Base-by-base conservation (phyloP, 1,140 invertebrate species). In the Chironomus tepperi region DNA sequence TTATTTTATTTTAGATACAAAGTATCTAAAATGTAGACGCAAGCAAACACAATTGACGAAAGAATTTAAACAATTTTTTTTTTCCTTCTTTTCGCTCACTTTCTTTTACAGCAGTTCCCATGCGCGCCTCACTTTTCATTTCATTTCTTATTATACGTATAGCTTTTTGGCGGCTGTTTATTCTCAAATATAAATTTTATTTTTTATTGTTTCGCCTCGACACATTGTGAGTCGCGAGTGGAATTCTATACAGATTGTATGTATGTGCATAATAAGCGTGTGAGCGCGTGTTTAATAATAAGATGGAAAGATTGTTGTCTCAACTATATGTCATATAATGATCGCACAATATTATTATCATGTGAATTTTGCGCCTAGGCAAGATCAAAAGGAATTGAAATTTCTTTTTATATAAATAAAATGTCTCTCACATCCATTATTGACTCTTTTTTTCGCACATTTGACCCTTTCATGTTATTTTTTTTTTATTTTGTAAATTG, bases 61-160 rank as follows among this genome's bases (percentile, higher is more conserved):
- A 21, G 65, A 70, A 70, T 70, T 70, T 70, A 5, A 70, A 18
- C 18, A 70, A 70, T 70, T 70, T 70, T 70, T 19, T 67, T 18
- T 67, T 67, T 67, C 18, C n/a, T 18, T 67, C 18, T 3, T 16
- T n/a, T n/a, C 18, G 1, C 64, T n/a, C 18, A 3, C 16, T 67
- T 2, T 3, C 43, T 47, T 47, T 47, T 8, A 12, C n/a, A 12
- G 47, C 47, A 57, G 12, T 57, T 34, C 24, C 24, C 24, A 34
- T 34, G 24, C 24, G 24, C 24, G 24, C n/a, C 47, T 57, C n/a
- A 57, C n/a, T 57, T 57, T 12, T 57, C 47, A n/a, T n/a, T n/a
- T 12, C 47, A 2, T 57, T 57, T 57, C 47, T 57, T n/a, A 57
- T n/a, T 57, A 10, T 57, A n/a, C 47, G 1, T 2, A 2, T 12